Evolutionary conservation across 2,113 vertebrate genomes (phyloP).

Genomic region (Nothocercus julius): DNA sequence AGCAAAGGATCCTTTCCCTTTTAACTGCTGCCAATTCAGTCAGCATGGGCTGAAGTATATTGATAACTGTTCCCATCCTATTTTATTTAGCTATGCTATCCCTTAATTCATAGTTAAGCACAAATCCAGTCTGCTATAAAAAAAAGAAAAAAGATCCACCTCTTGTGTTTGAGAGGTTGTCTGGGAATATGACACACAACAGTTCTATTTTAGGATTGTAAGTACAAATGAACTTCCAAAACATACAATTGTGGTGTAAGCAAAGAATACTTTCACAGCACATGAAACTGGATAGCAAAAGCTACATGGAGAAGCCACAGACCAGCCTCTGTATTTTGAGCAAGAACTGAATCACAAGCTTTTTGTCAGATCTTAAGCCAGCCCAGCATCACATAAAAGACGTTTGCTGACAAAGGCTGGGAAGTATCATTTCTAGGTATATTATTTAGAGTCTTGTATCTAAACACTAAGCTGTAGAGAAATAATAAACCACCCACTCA

Average conservation of each 20-base stretch:
- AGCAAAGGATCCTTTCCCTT: not conserved
- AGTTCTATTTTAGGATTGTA: not conserved
- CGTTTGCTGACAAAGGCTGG: not conserved
- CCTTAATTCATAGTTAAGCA: not conserved
- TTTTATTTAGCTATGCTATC: not conserved
- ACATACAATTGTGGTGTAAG: not conserved
- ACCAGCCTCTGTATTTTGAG: not conserved
- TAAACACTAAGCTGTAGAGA: not conserved
- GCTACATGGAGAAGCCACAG: not conserved
- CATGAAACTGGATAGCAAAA: not conserved
- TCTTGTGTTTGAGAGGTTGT: not conserved
- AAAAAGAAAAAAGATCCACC: not conserved
- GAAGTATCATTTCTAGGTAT: not conserved
- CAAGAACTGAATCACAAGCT: not conserved
- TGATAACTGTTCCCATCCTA: not conserved
- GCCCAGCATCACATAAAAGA: not conserved
- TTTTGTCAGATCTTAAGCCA: slow-evolving; percentile 1
- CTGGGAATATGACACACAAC: not conserved
- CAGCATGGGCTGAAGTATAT: not conserved
- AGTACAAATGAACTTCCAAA: not conserved
- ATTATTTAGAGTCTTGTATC: slow-evolving; percentile 13
- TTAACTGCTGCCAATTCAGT: not conserved
- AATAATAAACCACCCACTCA: not conserved
- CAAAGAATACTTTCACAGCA: not conserved
- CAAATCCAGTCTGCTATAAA: not conserved